These are phyloP conservation scores for Diaphora mendica DNA, from an alignment of 2,888 invertebrate species.

Conservation along the genomic window DNA sequence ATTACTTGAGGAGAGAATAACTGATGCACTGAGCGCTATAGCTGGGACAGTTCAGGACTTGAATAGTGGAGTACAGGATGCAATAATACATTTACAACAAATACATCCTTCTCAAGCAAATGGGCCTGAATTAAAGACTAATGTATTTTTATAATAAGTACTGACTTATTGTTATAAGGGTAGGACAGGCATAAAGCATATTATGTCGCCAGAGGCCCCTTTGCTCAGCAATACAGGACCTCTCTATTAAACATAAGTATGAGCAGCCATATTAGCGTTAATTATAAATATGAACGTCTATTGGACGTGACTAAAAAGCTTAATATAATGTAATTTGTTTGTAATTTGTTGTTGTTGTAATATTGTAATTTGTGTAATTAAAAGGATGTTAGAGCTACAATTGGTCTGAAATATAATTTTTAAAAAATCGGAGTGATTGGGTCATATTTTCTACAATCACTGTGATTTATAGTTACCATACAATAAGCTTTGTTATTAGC, in stretches of 20 bases:
- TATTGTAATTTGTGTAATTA: too few species aligned
- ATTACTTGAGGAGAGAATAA: slow-evolving; percentile 67
- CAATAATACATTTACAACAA: slow-evolving; percentile 57
- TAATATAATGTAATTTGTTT: too few species aligned
- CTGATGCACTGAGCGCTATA: slow-evolving; percentile 67
- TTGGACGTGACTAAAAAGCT: background rate
- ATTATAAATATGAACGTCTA: background rate
- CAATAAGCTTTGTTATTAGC: too few species aligned
- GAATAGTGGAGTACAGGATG: slow-evolving; percentile 70
- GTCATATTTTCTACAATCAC: too few species aligned
- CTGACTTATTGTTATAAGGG: background rate
- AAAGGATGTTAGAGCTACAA: background rate
- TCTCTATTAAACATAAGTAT: background rate
- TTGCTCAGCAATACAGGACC: background rate
- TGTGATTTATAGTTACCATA: too few species aligned
- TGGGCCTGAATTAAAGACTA: slow-evolving; percentile 61
- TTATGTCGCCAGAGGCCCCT: background rate
- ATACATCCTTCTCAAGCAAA: slow-evolving; percentile 56
- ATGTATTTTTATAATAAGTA: slow-evolving; percentile 54
- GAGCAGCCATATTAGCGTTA: background rate
- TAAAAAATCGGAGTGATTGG: background rate
- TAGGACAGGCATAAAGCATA: background rate
- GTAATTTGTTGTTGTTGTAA: too few species aligned
- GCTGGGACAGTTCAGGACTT: slow-evolving; percentile 74
- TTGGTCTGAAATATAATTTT: background rate